Conservation (phyloP, 2,888 invertebrate species). For the Orthonevra nobilis region DNA sequence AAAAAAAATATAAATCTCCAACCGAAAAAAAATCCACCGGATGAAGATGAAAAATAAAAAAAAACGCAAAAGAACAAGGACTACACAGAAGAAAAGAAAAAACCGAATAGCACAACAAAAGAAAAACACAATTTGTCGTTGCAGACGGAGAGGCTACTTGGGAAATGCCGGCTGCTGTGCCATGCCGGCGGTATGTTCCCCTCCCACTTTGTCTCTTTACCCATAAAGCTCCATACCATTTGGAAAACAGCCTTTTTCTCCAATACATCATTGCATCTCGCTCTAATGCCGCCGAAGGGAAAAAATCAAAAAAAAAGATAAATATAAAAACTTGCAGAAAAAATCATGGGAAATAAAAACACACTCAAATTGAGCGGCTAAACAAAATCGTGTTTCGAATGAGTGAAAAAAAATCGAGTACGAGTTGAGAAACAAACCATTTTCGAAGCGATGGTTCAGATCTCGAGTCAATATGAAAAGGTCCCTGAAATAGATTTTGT, state of each 20-base stretch:
- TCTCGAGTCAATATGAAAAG: too few species aligned
- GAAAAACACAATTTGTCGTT: constrained; percentile 68
- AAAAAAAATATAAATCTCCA: constrained; percentile 65
- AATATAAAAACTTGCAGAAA: constrained; percentile 49
- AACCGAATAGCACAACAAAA: constrained; percentile 67
- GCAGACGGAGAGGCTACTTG: constrained; percentile 71
- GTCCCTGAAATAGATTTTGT: too few species aligned
- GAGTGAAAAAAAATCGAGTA: constrained; percentile 12
- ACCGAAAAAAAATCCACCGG: constrained; percentile 60
- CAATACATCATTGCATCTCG: constrained; percentile 54
- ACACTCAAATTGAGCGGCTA: constrained; percentile 41
- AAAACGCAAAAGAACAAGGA: constrained; percentile 59
- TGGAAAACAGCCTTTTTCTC: constrained; percentile 29
- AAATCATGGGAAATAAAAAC: constrained; percentile 27
- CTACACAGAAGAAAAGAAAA: constrained; percentile 36
- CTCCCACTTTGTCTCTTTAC: constrained; percentile 7
- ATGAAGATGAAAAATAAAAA: constrained; percentile 63
- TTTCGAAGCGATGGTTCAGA: too few species aligned
- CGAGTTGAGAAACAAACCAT: constrained; percentile 31
- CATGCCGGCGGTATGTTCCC: constrained; percentile 21
- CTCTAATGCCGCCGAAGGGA: constrained; percentile 18
- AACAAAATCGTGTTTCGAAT: constrained; percentile 12
- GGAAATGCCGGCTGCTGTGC: constrained; percentile 64
- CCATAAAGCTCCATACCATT: not conserved
- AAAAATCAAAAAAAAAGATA: constrained; percentile 54